These are phyloP conservation scores for Coreius guichenoti DNA, from an alignment of 2,797 vertebrate genomes.

Conservation along the genomic window DNA sequence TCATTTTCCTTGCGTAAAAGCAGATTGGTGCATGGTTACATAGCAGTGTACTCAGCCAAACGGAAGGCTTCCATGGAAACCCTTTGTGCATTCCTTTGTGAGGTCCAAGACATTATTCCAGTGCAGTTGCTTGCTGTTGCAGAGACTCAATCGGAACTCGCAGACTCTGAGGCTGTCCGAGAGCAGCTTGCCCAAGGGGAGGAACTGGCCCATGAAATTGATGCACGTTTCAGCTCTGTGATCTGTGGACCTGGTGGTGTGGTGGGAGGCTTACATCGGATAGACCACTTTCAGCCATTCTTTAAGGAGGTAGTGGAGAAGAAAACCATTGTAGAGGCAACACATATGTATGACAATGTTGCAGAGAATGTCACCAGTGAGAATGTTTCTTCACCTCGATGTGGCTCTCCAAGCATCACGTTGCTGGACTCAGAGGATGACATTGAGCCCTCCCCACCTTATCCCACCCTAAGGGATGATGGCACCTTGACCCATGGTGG, in stretches of 20 bases:
- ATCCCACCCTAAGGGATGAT: conserved; percentile 85
- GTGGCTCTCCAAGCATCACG: conserved; percentile 89
- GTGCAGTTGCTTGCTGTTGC: conserved; percentile 90
- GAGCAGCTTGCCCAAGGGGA: conserved; percentile 92
- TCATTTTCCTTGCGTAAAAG: conserved; percentile 93
- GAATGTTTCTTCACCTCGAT: conserved; percentile 87
- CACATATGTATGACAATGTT: conserved; percentile 95
- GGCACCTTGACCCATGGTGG: conserved; percentile 77
- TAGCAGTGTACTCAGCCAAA: conserved; percentile 91
- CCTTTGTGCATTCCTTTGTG: conserved; percentile 93
- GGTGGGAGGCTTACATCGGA: conserved; percentile 84
- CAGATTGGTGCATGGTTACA: conserved; percentile 91
- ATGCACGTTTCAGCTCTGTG: conserved; percentile 85
- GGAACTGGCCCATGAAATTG: conserved; percentile 93
- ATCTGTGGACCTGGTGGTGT: conserved; percentile 85
- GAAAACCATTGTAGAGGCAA: conserved; percentile 90
- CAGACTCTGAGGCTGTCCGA: conserved; percentile 85
- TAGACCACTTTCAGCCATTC: conserved; percentile 90
- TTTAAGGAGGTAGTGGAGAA: conserved; percentile 93
- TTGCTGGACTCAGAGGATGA: conserved; percentile 93
- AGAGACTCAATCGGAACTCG: conserved; percentile 83
- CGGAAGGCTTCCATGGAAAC: conserved; percentile 93
- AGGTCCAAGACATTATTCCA: conserved; percentile 96
- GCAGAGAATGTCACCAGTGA: conserved; percentile 92
- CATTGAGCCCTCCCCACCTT: conserved; percentile 83